Percentiles rank a stretch among this genome's conserved stretches.
Conservation (phyloP, 2,797 vertebrate genomes). For the Chaenodraco wilsoni region DNA sequence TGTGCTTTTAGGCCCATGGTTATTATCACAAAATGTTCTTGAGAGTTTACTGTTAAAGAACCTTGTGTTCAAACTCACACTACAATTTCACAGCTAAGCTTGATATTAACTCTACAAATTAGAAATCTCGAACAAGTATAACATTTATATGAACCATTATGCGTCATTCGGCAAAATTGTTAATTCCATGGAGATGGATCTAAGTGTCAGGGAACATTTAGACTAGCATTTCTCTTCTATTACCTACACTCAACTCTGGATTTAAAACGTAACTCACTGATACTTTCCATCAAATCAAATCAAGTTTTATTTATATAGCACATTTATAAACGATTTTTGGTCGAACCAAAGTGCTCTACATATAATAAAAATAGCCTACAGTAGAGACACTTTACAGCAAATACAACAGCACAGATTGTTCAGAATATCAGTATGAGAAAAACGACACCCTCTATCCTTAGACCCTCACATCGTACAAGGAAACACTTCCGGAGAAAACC, state of each 20-base stretch:
- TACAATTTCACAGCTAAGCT: neutral
- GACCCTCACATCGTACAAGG: too few species aligned
- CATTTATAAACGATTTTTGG: too few species aligned
- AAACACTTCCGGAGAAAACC: too few species aligned
- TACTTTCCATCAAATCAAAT: neutral
- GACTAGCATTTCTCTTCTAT: conserved; percentile 30
- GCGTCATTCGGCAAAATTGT: conserved; percentile 1
- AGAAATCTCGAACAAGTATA: conserved; percentile 10
- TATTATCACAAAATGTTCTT: conserved; percentile 3
- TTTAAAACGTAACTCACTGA: conserved; percentile 29
- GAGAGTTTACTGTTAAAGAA: neutral
- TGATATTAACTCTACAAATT: neutral
- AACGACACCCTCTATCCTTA: too few species aligned
- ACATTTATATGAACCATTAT: conserved; percentile 19
- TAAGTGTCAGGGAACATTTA: conserved; percentile 31
- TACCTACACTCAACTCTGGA: conserved; percentile 33
- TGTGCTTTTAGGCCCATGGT: neutral
- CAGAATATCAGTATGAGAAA: too few species aligned
- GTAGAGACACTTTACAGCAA: too few species aligned
- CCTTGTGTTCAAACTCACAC: neutral
- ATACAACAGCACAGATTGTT: too few species aligned
- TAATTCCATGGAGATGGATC: conserved; percentile 6
- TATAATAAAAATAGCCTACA: too few species aligned
- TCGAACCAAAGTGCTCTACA: too few species aligned
- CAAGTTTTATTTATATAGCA: too few species aligned